phyloP scores from a whole-genome alignment of 2,113 vertebrate genomes.

The Bubo blakistoni region DNA sequence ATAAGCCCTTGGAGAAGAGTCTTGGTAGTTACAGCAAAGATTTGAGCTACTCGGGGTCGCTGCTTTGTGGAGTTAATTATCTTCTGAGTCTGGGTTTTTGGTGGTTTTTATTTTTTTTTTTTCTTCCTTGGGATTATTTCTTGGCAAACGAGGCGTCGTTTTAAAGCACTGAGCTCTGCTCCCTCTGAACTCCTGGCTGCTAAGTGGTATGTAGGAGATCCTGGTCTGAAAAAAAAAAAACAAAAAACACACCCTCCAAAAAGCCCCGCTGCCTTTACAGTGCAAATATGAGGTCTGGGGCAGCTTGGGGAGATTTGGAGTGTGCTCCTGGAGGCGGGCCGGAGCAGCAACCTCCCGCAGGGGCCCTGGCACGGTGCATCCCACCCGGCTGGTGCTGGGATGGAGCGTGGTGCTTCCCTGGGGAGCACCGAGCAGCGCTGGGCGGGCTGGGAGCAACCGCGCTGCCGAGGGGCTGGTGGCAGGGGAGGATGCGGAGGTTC shows the following conservation, averaged over 20 bases:
- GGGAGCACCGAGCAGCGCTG: not conserved
- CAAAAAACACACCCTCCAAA: not conserved
- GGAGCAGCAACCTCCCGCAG: not conserved
- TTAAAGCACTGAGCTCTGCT: conserved; percentile 19
- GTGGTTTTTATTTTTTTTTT: not conserved
- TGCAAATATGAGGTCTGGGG: not conserved
- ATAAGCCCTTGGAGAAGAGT: not conserved
- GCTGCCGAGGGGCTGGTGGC: not conserved
- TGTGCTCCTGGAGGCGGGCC: not conserved
- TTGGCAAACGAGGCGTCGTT: conserved; percentile 22
- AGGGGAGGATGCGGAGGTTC: not conserved
- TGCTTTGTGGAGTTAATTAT: conserved; percentile 53
- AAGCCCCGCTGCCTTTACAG: not conserved
- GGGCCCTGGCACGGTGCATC: fast-evolving
- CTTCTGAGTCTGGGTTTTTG: conserved; percentile 7
- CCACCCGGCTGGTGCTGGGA: not conserved
- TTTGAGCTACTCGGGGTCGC: not conserved
- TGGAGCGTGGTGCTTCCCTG: not conserved
- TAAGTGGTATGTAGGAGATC: conserved; percentile 21
- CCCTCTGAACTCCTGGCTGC: conserved; percentile 45
- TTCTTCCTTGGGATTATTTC: conserved; percentile 33
- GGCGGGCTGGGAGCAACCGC: fast-evolving
- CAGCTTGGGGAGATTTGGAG: not conserved
- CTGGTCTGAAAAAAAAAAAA: not conserved
- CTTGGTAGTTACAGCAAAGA: not conserved